Percentiles rank a stretch among this genome's conserved stretches.
phyloP scores from a whole-genome alignment of 1,140 invertebrate species.

The Chrysomallon squamiferum region DNA sequence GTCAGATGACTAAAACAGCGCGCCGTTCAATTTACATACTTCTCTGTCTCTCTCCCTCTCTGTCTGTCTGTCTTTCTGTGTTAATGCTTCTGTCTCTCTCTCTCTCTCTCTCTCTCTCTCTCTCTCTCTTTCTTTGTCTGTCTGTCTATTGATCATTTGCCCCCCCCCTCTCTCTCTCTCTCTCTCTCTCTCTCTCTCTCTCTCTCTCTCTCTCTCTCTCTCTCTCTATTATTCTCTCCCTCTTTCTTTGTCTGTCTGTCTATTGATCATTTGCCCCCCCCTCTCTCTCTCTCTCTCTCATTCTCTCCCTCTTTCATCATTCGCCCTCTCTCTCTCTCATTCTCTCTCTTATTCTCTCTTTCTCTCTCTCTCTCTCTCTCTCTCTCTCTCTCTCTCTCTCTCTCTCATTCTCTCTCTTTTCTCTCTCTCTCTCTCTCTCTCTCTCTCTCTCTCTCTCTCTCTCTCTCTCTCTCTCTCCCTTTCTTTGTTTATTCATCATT shows the following conservation, averaged over 20 bases:
- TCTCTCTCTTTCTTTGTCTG: conserved; percentile 4
- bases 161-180: not conserved
- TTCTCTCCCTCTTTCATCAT: conserved; percentile 3
- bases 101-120: not conserved
- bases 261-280: conserved; percentile 1
- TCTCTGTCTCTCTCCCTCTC: not conserved
- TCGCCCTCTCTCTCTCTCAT: not conserved
- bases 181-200: not conserved
- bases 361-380: not conserved
- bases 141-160: not conserved
- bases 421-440: not conserved
- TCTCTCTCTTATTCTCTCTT: not conserved
- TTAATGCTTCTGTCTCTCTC: not conserved
- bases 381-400: not conserved
- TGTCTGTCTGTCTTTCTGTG: not conserved
- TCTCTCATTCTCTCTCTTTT: not conserved
- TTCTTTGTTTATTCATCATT: not conserved
- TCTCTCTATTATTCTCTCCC: not conserved
- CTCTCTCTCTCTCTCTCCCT: too few relatives aligned
- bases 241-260: not conserved
- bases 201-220: not conserved
- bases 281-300: not conserved
- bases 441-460: not conserved
- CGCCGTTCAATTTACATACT: not conserved
- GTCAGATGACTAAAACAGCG: too few relatives aligned